Conservation (phyloP, 2,888 invertebrate genomes). For the Cheilosia variabilis region DNA sequence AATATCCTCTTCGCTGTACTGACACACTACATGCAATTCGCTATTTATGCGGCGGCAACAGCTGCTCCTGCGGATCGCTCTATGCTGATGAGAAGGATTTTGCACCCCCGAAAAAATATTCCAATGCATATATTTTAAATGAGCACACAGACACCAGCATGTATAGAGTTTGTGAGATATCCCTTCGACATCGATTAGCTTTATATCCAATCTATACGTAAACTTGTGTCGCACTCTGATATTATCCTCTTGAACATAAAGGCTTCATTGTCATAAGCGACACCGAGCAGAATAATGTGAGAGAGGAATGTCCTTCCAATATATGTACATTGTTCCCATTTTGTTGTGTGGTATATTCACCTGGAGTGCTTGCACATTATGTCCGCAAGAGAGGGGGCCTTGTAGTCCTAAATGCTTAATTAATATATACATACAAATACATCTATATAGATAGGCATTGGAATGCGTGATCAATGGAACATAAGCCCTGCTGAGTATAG, state of each 20-base stretch:
- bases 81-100: conserved; percentile 20
- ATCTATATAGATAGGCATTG: not conserved
- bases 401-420: conserved; percentile 31
- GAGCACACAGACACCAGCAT: not conserved
- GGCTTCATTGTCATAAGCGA: conserved; percentile 3
- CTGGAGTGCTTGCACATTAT: not conserved
- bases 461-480: not conserved
- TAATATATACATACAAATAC: not conserved
- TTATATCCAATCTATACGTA: not conserved
- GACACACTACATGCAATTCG: conserved; percentile 47
- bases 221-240: not conserved
- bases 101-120: not conserved
- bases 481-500: conserved; percentile 1
- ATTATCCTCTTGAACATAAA: conserved; percentile 3
- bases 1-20: conserved; percentile 35
- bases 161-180: conserved; percentile 30
- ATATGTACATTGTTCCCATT: not conserved
- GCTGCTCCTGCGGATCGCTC: conserved; percentile 28
- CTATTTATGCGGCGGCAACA: conserved; percentile 53
- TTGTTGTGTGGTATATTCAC: not conserved
- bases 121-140: conserved; percentile 1
- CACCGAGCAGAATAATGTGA: no score
- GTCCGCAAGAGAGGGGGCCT: not conserved
- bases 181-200: conserved; percentile 47
- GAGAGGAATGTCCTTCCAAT: conserved; percentile 21